Evolutionary conservation across 1,140 invertebrate genomes (phyloP).

Genomic region (Drosophila pruinosa): DNA sequence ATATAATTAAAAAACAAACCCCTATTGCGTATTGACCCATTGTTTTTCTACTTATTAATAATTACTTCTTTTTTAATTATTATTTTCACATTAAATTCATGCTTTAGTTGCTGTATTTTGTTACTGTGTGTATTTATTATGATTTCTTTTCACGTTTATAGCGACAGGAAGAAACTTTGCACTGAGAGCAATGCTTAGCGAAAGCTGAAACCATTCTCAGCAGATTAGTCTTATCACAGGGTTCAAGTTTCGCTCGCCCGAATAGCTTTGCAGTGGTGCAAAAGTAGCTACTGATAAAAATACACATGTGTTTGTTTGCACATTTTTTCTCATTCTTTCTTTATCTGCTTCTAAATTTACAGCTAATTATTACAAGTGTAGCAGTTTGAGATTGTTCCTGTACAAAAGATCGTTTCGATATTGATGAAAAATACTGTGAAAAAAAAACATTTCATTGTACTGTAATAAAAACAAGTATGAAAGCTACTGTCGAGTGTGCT

Average conservation of each 20-base stretch:
- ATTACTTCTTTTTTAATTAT: neutral
- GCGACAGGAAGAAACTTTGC: constrained; percentile 54
- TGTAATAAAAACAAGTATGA: too few relatives aligned
- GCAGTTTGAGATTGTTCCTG: constrained; percentile 22
- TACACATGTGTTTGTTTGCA: neutral
- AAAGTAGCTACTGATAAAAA: constrained; percentile 25
- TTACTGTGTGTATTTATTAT: too few relatives aligned
- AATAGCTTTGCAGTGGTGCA: constrained; percentile 8
- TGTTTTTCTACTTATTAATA: too few relatives aligned
- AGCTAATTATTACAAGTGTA: neutral
- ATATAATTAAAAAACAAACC: too few relatives aligned
- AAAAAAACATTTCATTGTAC: too few relatives aligned
- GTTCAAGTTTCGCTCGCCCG: constrained; percentile 56
- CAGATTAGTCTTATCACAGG: constrained; percentile 65
- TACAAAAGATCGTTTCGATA: too few relatives aligned
- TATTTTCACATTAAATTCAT: neutral
- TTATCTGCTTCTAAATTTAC: neutral
- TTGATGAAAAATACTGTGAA: too few relatives aligned
- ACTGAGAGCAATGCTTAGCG: constrained; percentile 24
- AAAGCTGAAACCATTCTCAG: constrained; percentile 12
- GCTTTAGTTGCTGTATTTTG: neutral
- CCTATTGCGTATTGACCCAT: too few relatives aligned
- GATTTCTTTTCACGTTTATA: constrained; percentile 11
- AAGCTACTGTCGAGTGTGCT: too few relatives aligned
- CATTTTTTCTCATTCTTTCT: neutral